Conservation (phyloP, 1,140 invertebrate species). For the Bilobella aurantiaca region DNA sequence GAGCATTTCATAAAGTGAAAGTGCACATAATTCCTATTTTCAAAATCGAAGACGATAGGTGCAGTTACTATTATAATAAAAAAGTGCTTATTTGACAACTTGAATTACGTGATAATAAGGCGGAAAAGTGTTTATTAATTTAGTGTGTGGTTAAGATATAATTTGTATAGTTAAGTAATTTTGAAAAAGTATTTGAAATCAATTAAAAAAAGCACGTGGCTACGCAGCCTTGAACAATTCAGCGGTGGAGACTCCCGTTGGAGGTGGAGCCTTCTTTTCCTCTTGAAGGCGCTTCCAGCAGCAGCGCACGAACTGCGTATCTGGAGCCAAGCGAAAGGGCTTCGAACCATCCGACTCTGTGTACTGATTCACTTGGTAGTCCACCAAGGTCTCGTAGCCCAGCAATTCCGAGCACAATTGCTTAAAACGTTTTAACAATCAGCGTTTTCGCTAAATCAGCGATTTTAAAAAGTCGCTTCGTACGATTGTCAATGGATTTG, state of each 20-base stretch:
- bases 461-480: background rate
- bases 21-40: no score
- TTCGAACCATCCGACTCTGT: background rate
- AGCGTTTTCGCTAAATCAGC: background rate
- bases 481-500: background rate
- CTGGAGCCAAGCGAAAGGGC: background rate
- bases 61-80: no score
- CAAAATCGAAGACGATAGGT: no score
- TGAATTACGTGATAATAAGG: no score
- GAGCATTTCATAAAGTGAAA: no score
- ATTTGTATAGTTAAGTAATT: no score
- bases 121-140: no score
- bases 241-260: background rate
- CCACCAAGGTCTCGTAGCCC: background rate
- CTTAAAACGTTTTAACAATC: background rate
- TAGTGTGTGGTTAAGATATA: no score
- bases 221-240: no score
- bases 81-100: no score
- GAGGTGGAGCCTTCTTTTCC: background rate
- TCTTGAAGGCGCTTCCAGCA: background rate
- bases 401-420: background rate
- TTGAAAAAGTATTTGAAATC: no score
- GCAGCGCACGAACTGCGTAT: background rate
- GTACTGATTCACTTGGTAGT: background rate
- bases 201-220: no score